Base-by-base conservation (phyloP, 2,797 vertebrate genomes). In the Gila robusta region DNA sequence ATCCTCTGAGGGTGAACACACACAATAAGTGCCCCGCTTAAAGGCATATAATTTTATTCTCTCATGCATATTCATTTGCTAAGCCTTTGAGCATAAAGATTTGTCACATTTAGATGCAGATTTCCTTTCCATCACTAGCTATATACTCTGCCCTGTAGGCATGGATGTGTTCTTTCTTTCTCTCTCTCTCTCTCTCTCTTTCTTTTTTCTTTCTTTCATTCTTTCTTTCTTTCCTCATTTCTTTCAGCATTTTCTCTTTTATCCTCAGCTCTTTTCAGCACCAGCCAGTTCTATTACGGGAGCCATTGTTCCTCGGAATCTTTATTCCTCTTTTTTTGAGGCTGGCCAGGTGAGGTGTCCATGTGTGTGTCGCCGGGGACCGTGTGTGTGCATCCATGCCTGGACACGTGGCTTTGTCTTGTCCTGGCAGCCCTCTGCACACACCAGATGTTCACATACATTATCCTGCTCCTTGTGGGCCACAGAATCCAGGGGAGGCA, bases 381-480 rank as follows among this genome's bases (percentile, higher is more conserved):
- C 47, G 64, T 83, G 81, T 86, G 77, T 84, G 87, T 81, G 81
- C 82, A 69, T 82, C 77, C 83, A 79, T 83, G 81, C 85, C 56
- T 74, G 81, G 77, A 86, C 70, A 82, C 85, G 69, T 85, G 88
- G 81, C 82, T 85, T 87, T 87, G 89, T 83, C 66, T 88, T 54
- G 76, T 95, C 94, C 93, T 96, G 96, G 95, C 96, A 95, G 93
- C 10, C 87, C 79, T 91, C 93, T 94, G 89, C 59, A 86, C 93
- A 93, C 93, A 94, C 95, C 96, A 96, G 96, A 96, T 96, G 95
- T 96, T 96, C 95, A 94, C 90, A 93, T 94, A 94, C 94, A 95
- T 96, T 95, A 96, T 95, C 95, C 92, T 94, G 93, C 92, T 94
- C 92, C 93, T 91, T 92, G 94, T 91, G 93, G 89, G 80, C 91